Base-by-base conservation (phyloP, 2,113 vertebrate species). In the Beaufortia kweichowensis region DNA sequence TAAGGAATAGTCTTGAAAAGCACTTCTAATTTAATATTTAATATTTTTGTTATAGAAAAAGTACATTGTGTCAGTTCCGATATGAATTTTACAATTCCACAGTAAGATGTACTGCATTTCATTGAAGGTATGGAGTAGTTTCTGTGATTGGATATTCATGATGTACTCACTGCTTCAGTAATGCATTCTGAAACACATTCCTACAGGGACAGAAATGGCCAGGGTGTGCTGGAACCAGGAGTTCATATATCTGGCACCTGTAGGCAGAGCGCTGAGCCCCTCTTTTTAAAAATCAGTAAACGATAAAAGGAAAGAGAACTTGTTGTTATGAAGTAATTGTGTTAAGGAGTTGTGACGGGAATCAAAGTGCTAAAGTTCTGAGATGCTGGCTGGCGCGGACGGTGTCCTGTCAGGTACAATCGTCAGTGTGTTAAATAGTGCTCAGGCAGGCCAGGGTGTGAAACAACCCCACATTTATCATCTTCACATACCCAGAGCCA, bases 261-360 rank as follows among this genome's bases (percentile, higher is more conserved):
- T 55, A 65, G 71, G 61, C 29, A 71, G 31, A 78, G 56, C 61
- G 21, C 33, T 39, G 62, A 19, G 35, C 39, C 53, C 63, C 57
- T 29, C 28, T 65, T 74, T 76, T 80, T 79, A 82, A 82, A 80
- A 79, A 82, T 65, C 50, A 72, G 67, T 33, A 46, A 82, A 63
- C 76, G 68, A 79, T 60, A 59, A 80, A 82, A 76, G 69, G 66
- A 77, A 46, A 75, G 56, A 41, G 39, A 39, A 48, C 21, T 48
- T 78, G 78, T 76, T 82, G 80, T 82, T 80, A 80, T 68, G 67
- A 69, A 73, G 66, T 82, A 82, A 84, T 79, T 81, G 75, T 78
- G 65, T 82, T 80, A 84, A 82, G 75, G 61, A 80, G 77, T 67
- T 82, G 69, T 69, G 63, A 50, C 19, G 28, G 71, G 70, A 82